Percentiles rank a stretch among this genome's conserved stretches.
These are phyloP conservation scores for Orius insidiosus DNA, from an alignment of 1,140 invertebrate species.

Conservation along the genomic window DNA sequence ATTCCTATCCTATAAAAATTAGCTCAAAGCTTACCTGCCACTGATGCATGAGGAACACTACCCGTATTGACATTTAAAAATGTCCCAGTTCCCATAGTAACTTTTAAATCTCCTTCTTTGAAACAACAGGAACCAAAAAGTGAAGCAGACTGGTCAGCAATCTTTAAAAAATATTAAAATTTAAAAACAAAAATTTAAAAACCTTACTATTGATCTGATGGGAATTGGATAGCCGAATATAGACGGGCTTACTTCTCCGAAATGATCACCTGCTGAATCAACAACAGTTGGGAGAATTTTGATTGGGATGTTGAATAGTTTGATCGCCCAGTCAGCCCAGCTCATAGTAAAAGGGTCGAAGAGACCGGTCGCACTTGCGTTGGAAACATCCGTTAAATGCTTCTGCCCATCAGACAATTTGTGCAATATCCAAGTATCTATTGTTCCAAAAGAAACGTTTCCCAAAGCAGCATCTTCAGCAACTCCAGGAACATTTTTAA, in stretches of 20 bases:
- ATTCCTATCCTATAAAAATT: too few relatives aligned
- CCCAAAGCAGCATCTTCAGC: conserved; percentile 38
- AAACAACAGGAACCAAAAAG: conserved; percentile 85
- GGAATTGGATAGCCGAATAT: conserved; percentile 61
- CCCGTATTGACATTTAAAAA: conserved; percentile 85
- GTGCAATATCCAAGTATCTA: conserved; percentile 87
- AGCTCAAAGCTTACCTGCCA: conserved; percentile 38
- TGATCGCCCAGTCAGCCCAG: conserved; percentile 56
- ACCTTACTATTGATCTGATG: conserved; percentile 59
- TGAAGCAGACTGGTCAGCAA: conserved; percentile 70
- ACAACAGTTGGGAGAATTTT: conserved; percentile 64
- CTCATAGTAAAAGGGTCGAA: conserved; percentile 79
- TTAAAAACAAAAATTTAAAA: too few relatives aligned
- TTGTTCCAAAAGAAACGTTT: conserved; percentile 66
- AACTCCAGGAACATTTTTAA: conserved; percentile 51
- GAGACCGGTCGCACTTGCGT: conserved; percentile 76
- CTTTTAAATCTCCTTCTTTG: conserved; percentile 62
- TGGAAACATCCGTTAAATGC: conserved; percentile 74
- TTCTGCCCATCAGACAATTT: conserved; percentile 40
- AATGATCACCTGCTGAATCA: conserved; percentile 53
- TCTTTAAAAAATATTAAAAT: too few relatives aligned
- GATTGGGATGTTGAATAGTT: conserved; percentile 49
- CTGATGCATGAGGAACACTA: conserved; percentile 50
- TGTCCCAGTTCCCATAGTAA: conserved; percentile 87
- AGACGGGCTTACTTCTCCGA: conserved; percentile 41